phyloP scores from a whole-genome alignment of 2,797 vertebrate species.

The Mormyrus proboscirostris region DNA sequence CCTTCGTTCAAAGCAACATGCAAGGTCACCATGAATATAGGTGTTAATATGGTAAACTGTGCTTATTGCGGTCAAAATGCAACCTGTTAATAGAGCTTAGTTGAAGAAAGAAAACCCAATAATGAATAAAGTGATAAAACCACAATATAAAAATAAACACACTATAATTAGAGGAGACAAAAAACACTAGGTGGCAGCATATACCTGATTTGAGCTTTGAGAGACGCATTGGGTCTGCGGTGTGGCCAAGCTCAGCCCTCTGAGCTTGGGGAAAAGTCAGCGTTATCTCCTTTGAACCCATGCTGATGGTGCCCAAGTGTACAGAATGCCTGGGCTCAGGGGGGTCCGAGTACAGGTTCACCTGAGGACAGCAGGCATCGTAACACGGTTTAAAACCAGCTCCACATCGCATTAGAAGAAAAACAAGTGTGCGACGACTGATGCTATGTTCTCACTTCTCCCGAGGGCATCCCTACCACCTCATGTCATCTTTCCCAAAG shows the following conservation, averaged over 20 bases:
- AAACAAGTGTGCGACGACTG: neutral
- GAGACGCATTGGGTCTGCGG: slow-evolving; percentile 16
- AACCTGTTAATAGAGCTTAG: neutral
- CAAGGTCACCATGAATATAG: neutral
- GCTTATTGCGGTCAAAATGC: neutral
- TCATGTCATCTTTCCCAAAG: neutral
- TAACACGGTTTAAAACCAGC: neutral
- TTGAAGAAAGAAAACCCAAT: neutral
- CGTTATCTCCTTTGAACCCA: slow-evolving; percentile 57
- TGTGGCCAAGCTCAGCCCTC: slow-evolving; percentile 43
- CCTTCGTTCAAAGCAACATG: neutral
- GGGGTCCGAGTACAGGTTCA: slow-evolving; percentile 71
- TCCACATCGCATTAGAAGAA: neutral
- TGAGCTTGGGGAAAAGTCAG: slow-evolving; percentile 68
- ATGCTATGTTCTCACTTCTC: neutral
- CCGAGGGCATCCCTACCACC: neutral
- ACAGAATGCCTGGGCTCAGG: slow-evolving; percentile 56
- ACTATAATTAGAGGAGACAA: neutral
- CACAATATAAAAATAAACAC: neutral
- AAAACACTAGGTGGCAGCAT: neutral
- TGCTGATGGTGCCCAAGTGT: slow-evolving; percentile 42
- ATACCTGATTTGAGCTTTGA: slow-evolving; percentile 39
- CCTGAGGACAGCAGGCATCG: slow-evolving; percentile 52
- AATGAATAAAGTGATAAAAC: neutral
- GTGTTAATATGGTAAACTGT: neutral